phyloP scores from a whole-genome alignment of 2,113 vertebrate species.

The Cyphomyrus discorhynchus region DNA sequence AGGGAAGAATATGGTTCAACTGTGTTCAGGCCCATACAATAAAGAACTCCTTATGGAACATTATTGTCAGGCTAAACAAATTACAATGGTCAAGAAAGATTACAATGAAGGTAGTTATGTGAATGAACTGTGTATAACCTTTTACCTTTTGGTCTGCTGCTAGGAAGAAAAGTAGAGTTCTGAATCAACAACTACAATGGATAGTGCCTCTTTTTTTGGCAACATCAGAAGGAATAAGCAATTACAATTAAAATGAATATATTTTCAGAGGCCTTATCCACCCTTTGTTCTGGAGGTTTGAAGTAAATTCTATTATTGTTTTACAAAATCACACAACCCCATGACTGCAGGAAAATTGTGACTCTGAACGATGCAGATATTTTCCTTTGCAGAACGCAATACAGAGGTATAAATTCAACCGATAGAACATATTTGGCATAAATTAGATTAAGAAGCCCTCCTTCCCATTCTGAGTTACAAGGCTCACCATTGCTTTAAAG shows the following conservation, averaged over 20 bases:
- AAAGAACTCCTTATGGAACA: slow-evolving; percentile 7
- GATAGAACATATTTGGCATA: neutral
- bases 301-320: neutral
- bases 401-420: neutral
- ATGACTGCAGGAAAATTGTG: neutral
- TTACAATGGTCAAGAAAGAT: slow-evolving; percentile 11
- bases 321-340: neutral
- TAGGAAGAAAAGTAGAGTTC: neutral
- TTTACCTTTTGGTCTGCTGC: slow-evolving; percentile 9
- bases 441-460: neutral
- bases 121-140: slow-evolving; percentile 15
- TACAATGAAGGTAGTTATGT: neutral
- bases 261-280: neutral
- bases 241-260: neutral
- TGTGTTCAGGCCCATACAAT: neutral
- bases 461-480: neutral
- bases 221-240: neutral
- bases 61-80: slow-evolving; percentile 9
- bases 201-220: neutral
- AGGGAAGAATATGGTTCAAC: slow-evolving; percentile 2
- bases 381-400: neutral
- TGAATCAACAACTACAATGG: neutral
- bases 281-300: neutral
- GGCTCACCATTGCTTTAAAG: neutral
- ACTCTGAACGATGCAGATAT: neutral